Conservation (phyloP, 2,888 invertebrate species). For the Mellilla xanthometata region DNA sequence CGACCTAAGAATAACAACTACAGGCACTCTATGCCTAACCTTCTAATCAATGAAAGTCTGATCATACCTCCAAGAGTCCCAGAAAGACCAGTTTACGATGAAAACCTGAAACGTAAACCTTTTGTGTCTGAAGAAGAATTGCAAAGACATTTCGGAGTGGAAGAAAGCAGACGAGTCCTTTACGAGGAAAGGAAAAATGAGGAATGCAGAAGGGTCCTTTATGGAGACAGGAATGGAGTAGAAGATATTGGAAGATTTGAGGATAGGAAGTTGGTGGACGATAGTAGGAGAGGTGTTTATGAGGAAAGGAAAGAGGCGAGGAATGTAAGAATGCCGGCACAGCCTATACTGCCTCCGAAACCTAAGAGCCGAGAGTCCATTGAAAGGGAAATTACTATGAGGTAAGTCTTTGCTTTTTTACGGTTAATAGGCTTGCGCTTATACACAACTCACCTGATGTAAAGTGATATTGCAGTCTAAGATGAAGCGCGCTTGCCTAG, state of each 20-base stretch:
- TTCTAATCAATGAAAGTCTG: conserved; percentile 61
- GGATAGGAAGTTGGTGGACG: neutral
- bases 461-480: too few relatives aligned
- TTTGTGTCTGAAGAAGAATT: conserved; percentile 76
- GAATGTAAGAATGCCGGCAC: conserved; percentile 10
- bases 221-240: conserved; percentile 18
- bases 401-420: conserved; percentile 40
- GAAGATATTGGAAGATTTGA: conserved; percentile 11
- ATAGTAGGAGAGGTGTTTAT: conserved; percentile 13
- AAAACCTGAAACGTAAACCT: conserved; percentile 59
- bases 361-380: conserved; percentile 69
- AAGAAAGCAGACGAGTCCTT: conserved; percentile 67
- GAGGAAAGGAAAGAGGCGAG: conserved; percentile 18
- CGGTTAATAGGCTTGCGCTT: too few relatives aligned
- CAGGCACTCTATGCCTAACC: conserved; percentile 77
- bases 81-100: conserved; percentile 54
- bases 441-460: too few relatives aligned
- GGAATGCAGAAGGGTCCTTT: conserved; percentile 24
- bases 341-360: conserved; percentile 66
- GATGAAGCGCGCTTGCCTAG: too few relatives aligned
- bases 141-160: conserved; percentile 72
- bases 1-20: conserved; percentile 54
- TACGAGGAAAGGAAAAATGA: conserved; percentile 56
- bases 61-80: conserved; percentile 39
- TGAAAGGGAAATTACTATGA: conserved; percentile 77